Evolutionary conservation across 2,113 vertebrate species (phyloP), one percentile per base, ranked within the genome.

Genomic region (Clupea harengus): DNA sequence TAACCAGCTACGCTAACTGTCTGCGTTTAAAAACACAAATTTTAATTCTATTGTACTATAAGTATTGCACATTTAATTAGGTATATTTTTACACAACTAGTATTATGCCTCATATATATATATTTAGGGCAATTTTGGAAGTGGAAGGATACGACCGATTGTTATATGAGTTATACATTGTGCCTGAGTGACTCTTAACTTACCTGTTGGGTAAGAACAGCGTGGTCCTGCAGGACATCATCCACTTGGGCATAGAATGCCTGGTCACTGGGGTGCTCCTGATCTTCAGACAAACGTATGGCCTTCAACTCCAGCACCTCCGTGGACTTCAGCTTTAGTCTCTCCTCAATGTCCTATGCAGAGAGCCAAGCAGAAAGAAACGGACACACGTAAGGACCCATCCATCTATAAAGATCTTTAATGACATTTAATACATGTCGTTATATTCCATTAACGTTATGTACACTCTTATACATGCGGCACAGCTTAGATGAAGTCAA

Each of bases 131-230:
- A 22, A 22, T 4, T 60, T 6, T 18, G 52, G 52, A 18, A 18
- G 17, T 54, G 15, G 52, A 60, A 60, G 54, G 18, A 22, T 6
- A 67, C 8, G 25, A n/a, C 22, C 7, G 6, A 67, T 11, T 28
- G 11, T 67, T 5, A 32, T 15, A 32, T 54, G 11, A 25, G 72
- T 72, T 20, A 7, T 28, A 15, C 45, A 9, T 17, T 85, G 54
- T 84, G 22, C 44, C 11, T 49, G 13, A 17, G 3, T 20, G 6
- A 20, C 45, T 84, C 52, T 50, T 45, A 7, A 45, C 28, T 81
- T 92, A 99, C 98, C 97, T 99, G 94, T 64, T 87, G 91, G 64
- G 22, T 83, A 4, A 96, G 89, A 46, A 86, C 86, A 81, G 67
- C 88, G 88, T 90, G 92, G 90, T 92, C 95, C 15, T 87, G 89